Conservation (phyloP, 2,888 invertebrate species). For the Oxyteleia sp. region DNA sequence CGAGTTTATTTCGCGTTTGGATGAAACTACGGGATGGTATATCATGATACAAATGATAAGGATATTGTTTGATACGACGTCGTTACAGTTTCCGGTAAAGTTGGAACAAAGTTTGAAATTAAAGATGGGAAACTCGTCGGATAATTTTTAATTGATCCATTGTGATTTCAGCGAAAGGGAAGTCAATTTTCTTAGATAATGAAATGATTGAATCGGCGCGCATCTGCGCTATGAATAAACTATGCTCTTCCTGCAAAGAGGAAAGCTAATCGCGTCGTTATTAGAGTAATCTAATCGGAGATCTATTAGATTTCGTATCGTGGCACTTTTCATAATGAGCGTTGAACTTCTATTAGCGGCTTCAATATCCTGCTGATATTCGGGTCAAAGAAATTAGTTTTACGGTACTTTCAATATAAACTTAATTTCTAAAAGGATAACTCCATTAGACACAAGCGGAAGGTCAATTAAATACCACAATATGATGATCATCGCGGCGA, state of each 20-base stretch:
- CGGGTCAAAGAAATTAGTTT: slow-evolving; percentile 44
- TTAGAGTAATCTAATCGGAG: slow-evolving; percentile 32
- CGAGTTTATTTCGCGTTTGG: slow-evolving; percentile 53
- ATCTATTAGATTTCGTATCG: slow-evolving; percentile 33
- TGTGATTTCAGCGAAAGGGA: neutral
- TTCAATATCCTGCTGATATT: slow-evolving; percentile 17
- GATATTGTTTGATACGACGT: slow-evolving; percentile 1
- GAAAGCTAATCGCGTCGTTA: slow-evolving; percentile 27
- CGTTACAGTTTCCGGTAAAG: slow-evolving; percentile 18
- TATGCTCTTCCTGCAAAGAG: slow-evolving; percentile 2
- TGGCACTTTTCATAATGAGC: slow-evolving; percentile 35
- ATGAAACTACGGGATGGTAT: slow-evolving; percentile 44
- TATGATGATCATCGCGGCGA: slow-evolving; percentile 14
- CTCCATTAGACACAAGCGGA: slow-evolving; percentile 26
- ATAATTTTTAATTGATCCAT: slow-evolving; percentile 17
- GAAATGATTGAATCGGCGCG: slow-evolving; percentile 1
- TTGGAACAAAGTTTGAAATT: neutral
- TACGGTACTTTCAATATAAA: slow-evolving; percentile 22
- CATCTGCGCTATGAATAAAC: slow-evolving; percentile 17
- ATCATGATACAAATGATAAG: slow-evolving; percentile 49
- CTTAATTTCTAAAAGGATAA: slow-evolving; percentile 35
- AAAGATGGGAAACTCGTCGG: neutral
- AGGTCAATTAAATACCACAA: slow-evolving; percentile 39
- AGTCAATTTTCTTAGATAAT: slow-evolving; percentile 12
- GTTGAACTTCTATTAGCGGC: slow-evolving; percentile 7